Base-by-base conservation (phyloP, 2,797 vertebrate species). In the Gymnoscopelus braueri region DNA sequence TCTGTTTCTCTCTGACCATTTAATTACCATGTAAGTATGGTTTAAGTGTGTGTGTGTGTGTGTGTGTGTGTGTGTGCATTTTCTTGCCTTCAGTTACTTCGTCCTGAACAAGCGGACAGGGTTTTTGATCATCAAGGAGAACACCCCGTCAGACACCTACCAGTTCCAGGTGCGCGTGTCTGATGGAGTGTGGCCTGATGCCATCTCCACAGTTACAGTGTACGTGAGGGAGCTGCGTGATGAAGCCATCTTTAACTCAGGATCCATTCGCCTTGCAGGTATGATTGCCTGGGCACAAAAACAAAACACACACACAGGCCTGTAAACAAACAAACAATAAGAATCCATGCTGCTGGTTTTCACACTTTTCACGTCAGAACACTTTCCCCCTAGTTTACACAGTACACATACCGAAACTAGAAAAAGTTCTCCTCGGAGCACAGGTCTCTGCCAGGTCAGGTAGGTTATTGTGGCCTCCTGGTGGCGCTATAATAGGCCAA, bases 141-240 rank as follows among this genome's bases (percentile, higher is more conserved):
- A 93, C 9, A 72, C 94, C 53, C 93, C 94, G 9, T 87, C 93
- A 0, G 95, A 95, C 62, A 90, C 74, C 69, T 95, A 96, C 72
- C 90, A 94, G 69, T 93, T 97, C 79, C 93, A 93, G 87, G 91
- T 97, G 50, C 93, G 93, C 15, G 95, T 98, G 74, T 95, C 95
- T 2, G 96, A 97, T 76, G 95, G 93, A n/a, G 79, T 96, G 63
- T 98, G 96, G 95, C 95, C 95, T 4, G 96, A 97, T 53, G 94
- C 91, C 5, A 35, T 95, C 62, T 96, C 95, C 65, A 90, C 89
- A 6, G 90, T 96, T 48, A 89, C 88, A 0, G 94, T 96, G 53
- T 88, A 95, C 1, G 93, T 97, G 26, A 91, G 88, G 85, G 95
- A 97, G 74, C 87, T 97, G 75, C 91, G 92, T 48, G 94, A 95